These are phyloP conservation scores for Leucopsar rothschildi DNA, from an alignment of 2,113 vertebrate species.

Conservation along the genomic window DNA sequence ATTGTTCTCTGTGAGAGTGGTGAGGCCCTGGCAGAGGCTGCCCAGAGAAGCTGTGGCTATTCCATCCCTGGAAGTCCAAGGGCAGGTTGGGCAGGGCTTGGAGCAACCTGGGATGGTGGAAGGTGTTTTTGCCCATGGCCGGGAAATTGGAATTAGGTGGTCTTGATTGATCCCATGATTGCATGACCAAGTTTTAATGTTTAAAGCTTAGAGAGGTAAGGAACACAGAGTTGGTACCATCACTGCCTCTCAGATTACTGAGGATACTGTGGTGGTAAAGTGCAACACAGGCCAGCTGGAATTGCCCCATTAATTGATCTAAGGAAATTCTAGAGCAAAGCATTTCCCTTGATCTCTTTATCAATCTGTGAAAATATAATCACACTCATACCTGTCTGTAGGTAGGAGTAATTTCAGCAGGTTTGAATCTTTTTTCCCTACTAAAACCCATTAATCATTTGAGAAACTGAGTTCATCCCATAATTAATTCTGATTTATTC, in stretches of 20 bases:
- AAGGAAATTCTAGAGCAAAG: not conserved
- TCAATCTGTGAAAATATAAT: not conserved
- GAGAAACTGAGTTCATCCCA: not conserved
- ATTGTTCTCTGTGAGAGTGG: not conserved
- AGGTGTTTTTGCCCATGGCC: not conserved
- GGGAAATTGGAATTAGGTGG: fast-evolving
- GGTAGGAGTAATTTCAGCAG: not conserved
- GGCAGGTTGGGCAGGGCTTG: fast-evolving
- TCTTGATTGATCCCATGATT: not conserved
- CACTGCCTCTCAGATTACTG: not conserved
- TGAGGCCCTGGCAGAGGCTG: fast-evolving
- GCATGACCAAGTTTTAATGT: not conserved
- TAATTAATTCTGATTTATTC: not conserved
- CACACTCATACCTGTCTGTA: not conserved
- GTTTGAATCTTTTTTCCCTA: not conserved
- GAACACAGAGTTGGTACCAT: not conserved
- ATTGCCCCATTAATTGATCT: not conserved
- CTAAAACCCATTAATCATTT: not conserved
- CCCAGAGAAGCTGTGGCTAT: not conserved
- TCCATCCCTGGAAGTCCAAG: not conserved
- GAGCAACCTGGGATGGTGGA: not conserved
- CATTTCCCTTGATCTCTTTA: not conserved
- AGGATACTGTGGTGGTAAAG: not conserved
- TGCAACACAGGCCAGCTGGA: not conserved
- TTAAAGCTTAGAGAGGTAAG: not conserved